These are phyloP conservation scores for Heteromurus nitidus DNA, from an alignment of 2,888 invertebrate genomes.

Conservation along the genomic window DNA sequence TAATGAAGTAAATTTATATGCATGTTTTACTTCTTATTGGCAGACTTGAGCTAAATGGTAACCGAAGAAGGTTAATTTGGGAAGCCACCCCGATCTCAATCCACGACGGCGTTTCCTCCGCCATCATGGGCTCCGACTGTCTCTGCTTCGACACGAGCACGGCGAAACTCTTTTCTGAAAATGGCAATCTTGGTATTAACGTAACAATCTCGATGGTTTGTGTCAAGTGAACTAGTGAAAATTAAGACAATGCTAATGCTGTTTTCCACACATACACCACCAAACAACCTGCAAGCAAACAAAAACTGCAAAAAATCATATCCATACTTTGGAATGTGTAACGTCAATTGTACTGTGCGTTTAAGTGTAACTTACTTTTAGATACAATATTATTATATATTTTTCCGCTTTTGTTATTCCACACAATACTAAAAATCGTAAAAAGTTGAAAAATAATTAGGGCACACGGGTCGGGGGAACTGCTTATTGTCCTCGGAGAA, in stretches of 20 bases:
- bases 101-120: slow-evolving; percentile 80
- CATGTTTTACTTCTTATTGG: neutral
- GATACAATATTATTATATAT: too few species aligned
- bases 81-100: slow-evolving; percentile 80
- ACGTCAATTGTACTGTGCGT: too few species aligned
- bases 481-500: too few species aligned
- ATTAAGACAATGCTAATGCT: too few species aligned
- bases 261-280: neutral
- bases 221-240: slow-evolving; percentile 42
- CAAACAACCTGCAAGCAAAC: too few species aligned
- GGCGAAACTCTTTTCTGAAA: slow-evolving; percentile 80
- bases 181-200: slow-evolving; percentile 81
- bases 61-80: slow-evolving; percentile 79
- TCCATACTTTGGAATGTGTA: too few species aligned
- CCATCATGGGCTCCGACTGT: slow-evolving; percentile 80
- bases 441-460: too few species aligned
- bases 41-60: slow-evolving; percentile 80
- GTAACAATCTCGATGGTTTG: slow-evolving; percentile 78
- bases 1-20: neutral
- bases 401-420: too few species aligned
- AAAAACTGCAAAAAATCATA: too few species aligned
- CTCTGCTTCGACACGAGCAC: slow-evolving; percentile 80
- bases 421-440: too few species aligned
- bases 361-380: too few species aligned
- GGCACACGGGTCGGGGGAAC: too few species aligned